Evolutionary conservation across 2,113 vertebrate species (phyloP), one percentile per base, ranked within the genome.

Genomic region (Hippocampus barbouri): DNA sequence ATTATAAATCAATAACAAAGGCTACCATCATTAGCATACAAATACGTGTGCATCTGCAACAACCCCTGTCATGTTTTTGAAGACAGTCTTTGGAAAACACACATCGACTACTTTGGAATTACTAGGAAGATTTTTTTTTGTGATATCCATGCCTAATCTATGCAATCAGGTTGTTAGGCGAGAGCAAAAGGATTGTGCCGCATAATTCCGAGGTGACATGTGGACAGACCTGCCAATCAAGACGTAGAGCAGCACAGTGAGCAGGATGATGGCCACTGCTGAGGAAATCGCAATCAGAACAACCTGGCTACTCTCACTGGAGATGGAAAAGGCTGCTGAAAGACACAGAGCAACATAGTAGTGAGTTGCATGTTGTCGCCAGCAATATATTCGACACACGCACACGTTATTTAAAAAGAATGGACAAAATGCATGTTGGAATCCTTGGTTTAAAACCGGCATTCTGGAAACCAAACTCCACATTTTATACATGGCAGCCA

Each of bases 261-360:
- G 95, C 53, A 99, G 93, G 77, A 99, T 96, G 87, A 99, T 94
- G 79, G 94, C 95, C 75, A 96, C 94, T 0, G 96, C 95, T 0
- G 95, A 94, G 77, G 96, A 97, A 81, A 99, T 95, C 86, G 95
- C 95, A 67, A 98, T 98, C 91, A 99, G 89, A 61, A 98, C 93
- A 6, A 98, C 95, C 82, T 99, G 97, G 89, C 96, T 98, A 64
- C 93, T 98, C 91, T 98, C 97, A 68, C 96, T 93, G 68, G 97
- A 97, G 87, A 99, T 99, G 73, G 97, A 99, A 90, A 99, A 99
- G 30, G 97, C 97, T 93, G 94, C 77, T 89, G 89, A 79, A 83
- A 83, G 14, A 80, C 62, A 74, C 21, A 83, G 4, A 82, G 43
- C 8, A 43, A 77, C 34, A 73, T 10, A 34, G 30, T 47, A 49